A percentile compares a stretch with the other conserved stretches of the same genome.
Evolutionary conservation across 2,888 invertebrate genomes (phyloP).

Genomic region (Catocala nupta): DNA sequence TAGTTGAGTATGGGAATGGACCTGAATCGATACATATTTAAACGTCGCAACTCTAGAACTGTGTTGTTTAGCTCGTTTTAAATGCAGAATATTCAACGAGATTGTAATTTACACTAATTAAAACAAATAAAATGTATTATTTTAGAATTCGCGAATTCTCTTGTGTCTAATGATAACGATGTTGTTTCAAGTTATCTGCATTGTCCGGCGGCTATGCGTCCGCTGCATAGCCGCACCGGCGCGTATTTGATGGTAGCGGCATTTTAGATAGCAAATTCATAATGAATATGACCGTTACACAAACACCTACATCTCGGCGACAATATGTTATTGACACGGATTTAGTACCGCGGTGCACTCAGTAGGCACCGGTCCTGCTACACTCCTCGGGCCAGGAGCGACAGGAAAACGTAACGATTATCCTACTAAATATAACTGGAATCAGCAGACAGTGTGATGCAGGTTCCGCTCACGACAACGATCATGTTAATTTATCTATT

Average conservation of each 20-base stretch:
- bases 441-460: conserved; percentile 43
- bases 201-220: no score
- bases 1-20: conserved; percentile 12
- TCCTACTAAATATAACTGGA: conserved; percentile 74
- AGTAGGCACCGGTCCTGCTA: conserved; percentile 40
- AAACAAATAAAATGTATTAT: no score
- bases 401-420: conserved; percentile 64
- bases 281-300: conserved; percentile 45
- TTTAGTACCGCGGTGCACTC: conserved; percentile 39
- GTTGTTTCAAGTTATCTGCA: no score
- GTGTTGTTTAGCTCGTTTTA: no score
- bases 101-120: no score
- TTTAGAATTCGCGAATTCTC: no score
- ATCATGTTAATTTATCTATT: conserved; percentile 44
- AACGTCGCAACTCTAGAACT: neutral
- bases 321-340: conserved; percentile 38
- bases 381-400: conserved; percentile 25
- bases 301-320: conserved; percentile 48
- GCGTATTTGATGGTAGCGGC: conserved; percentile 7
- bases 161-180: no score
- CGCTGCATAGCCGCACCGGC: no score
- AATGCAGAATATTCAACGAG: no score
- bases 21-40: conserved; percentile 3
- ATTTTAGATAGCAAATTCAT: conserved; percentile 32
- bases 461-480: conserved; percentile 28